A percentile compares a stretch with the other conserved stretches of the same genome.
phyloP scores from a whole-genome alignment of 2,113 vertebrate genomes.

The Melanerpes aurifrons region DNA sequence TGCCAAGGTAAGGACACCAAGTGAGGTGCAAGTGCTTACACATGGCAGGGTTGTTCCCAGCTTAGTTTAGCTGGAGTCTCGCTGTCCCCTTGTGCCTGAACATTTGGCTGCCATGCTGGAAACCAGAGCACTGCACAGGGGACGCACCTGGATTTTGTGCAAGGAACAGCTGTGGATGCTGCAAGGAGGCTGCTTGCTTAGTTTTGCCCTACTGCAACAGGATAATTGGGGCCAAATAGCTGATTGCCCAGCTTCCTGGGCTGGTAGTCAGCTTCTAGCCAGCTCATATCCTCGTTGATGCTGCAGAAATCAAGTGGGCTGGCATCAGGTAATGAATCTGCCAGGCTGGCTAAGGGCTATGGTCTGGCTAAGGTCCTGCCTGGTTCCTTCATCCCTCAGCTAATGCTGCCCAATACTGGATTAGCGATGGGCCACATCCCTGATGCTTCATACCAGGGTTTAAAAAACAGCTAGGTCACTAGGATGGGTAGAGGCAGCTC shows the following conservation, averaged over 20 bases:
- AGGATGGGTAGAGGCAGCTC: not conserved
- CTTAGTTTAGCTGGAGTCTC: not conserved
- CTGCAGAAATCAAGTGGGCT: not conserved
- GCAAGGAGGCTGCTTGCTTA: not conserved
- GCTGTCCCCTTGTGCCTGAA: too few relatives aligned
- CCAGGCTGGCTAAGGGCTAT: not conserved
- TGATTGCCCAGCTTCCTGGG: not conserved
- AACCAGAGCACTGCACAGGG: fast-evolving
- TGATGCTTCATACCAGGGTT: not conserved
- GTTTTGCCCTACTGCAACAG: not conserved
- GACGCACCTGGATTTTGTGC: not conserved
- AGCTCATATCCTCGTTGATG: not conserved
- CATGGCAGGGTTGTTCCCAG: fast-evolving
- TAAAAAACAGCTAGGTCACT: not conserved
- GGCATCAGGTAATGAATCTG: not conserved
- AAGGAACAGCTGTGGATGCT: not conserved
- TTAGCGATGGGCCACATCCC: fast-evolving
- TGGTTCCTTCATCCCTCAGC: not conserved
- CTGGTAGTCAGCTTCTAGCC: not conserved
- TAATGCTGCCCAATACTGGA: fast-evolving
- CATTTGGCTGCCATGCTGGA: fast-evolving
- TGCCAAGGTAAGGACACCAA: constrained; percentile 52
- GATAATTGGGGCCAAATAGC: not conserved
- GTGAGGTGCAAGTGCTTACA: fast-evolving
- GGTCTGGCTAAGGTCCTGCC: not conserved